Base-by-base conservation (phyloP, 2,888 invertebrate species). In the Elegia similella region DNA sequence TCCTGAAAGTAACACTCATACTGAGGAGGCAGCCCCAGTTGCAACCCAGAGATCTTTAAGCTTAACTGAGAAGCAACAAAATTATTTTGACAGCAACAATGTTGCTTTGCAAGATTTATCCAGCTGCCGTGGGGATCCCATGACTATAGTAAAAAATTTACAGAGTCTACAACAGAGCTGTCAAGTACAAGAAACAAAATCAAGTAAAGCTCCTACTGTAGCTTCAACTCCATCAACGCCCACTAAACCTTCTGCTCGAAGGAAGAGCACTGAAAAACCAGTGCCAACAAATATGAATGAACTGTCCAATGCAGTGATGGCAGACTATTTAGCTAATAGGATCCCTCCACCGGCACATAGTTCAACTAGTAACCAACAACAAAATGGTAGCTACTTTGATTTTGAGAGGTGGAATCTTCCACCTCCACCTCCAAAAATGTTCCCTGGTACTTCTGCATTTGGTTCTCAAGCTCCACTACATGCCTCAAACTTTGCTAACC, bases 331-430 rank as follows among this genome's bases (percentile, higher is more conserved):
- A 61, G 88, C 92, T 53, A 93, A 92, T 69, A 92, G 95, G 73
- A 93, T 95, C 66, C 95, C 95, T 60, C 95, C 95, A 7, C 95
- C 95, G 15, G 95, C 95, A 5, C 95, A 95, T 75, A 94, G 94
- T 72, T 94, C 94, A 55, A 92, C 93, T 5, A 88, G 79, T 71
- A 88, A 76, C 71, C 90, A 92, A 69, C 93, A 93, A 68, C 94
- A 94, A 75, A 94, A 94, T 77, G 94, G 94, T 62, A 94, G 94
- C 55, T 96, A 95, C 76, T 95, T 95, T 71, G 96, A 96, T 80
- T 95, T 96, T 71, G 96, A 95, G 71, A 92, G 96, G 67, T 96
- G 96, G 96, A 96, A 95, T 80, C 86, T 95, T 56, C 94, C 95
- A 42, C 93, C 94, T 7, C 93, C 95, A 15, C 92, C 94, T 30